These are phyloP conservation scores for Amyelois transitella DNA, from an alignment of 1,140 invertebrate genomes.

Conservation along the genomic window DNA sequence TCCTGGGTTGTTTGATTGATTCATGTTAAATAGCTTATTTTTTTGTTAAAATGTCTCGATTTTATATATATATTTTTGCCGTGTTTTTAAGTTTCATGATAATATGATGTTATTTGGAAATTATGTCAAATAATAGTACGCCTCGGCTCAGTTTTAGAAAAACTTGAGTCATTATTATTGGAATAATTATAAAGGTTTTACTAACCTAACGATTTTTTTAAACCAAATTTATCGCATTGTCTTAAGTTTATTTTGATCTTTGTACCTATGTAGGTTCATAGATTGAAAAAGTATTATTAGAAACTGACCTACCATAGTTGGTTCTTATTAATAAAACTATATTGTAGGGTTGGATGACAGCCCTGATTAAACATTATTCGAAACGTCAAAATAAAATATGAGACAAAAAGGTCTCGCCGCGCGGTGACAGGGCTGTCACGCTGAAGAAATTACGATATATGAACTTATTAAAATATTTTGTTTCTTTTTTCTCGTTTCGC, in stretches of 20 bases:
- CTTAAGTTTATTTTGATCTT: too few species aligned
- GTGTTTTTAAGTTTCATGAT: too few species aligned
- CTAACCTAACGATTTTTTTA: too few species aligned
- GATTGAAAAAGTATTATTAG: not conserved
- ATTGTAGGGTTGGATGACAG: conserved; percentile 19
- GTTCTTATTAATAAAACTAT: not conserved
- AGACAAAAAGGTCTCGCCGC: conserved; percentile 56
- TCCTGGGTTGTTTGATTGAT: not conserved
- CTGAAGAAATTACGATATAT: conserved; percentile 58
- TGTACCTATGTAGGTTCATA: too few species aligned
- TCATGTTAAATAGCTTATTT: not conserved
- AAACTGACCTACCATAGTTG: not conserved
- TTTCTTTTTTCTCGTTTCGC: conserved; percentile 56
- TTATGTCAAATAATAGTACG: too few species aligned
- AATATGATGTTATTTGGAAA: too few species aligned
- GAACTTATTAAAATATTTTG: conserved; percentile 71
- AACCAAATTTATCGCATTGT: too few species aligned
- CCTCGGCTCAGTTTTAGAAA: too few species aligned
- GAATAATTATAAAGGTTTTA: too few species aligned
- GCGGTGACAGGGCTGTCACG: conserved; percentile 59
- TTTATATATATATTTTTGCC: not conserved
- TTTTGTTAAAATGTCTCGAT: not conserved
- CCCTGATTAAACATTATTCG: conserved; percentile 34
- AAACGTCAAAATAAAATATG: conserved; percentile 68
- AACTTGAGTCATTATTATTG: too few species aligned